Evolutionary conservation across 2,797 vertebrate genomes (phyloP).

Genomic region (Pseudochirops corinnae): DNA sequence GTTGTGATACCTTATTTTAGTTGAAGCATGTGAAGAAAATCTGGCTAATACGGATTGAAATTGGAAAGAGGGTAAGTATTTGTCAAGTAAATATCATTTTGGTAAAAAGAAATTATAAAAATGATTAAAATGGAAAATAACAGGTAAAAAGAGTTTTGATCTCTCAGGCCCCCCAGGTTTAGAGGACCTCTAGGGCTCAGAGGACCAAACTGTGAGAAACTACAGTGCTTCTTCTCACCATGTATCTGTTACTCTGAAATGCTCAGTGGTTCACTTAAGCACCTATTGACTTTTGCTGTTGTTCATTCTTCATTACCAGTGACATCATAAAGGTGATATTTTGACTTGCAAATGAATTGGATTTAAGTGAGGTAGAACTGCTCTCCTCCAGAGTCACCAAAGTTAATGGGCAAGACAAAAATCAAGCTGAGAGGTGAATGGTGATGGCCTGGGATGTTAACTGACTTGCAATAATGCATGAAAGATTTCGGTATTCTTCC

Average conservation of each 20-base stretch:
- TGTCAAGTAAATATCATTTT: not conserved
- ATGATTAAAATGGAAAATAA: too few relatives aligned
- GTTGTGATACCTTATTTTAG: not conserved
- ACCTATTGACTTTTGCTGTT: not conserved
- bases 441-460: not conserved
- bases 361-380: not conserved
- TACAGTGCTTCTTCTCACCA: not conserved
- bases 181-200: not conserved
- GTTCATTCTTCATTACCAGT: not conserved
- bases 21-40: not conserved
- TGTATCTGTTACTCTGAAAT: not conserved
- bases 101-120: too few relatives aligned
- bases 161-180: not conserved
- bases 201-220: not conserved
- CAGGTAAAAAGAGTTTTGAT: not conserved
- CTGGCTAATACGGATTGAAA: not conserved
- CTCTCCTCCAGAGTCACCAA: not conserved
- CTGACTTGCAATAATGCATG: not conserved
- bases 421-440: not conserved
- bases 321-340: not conserved
- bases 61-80: not conserved
- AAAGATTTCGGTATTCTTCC: conserved; percentile 25
- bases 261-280: not conserved
- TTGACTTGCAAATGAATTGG: not conserved
- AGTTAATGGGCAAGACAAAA: not conserved